A percentile compares a stretch with the other conserved stretches of the same genome.
Conservation (phyloP, 2,797 vertebrate species). For the Tarsius wallacei region DNA sequence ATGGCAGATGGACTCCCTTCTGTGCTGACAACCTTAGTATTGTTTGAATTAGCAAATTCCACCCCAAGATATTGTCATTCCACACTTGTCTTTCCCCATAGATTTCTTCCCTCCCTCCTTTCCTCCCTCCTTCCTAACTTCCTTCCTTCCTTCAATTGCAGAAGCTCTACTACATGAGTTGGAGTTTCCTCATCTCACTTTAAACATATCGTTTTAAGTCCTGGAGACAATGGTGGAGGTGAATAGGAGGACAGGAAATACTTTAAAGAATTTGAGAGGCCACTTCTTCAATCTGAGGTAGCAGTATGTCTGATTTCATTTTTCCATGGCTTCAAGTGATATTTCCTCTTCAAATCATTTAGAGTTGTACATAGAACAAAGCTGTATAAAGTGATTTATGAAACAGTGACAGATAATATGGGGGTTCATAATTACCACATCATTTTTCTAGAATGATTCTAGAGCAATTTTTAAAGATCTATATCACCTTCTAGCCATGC, state of each 20-base stretch:
- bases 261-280: conserved; percentile 71
- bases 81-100: conserved; percentile 41
- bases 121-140: neutral
- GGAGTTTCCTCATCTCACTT: conserved; percentile 76
- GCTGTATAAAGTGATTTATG: neutral
- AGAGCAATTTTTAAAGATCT: neutral
- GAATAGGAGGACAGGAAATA: conserved; percentile 51
- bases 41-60: conserved; percentile 33
- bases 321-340: conserved; percentile 64
- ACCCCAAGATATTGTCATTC: neutral
- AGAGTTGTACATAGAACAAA: neutral
- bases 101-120: neutral
- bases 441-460: conserved; percentile 54
- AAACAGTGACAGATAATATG: conserved; percentile 5
- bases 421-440: neutral
- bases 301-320: neutral
- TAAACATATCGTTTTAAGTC: conserved; percentile 61
- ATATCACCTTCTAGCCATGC: neutral
- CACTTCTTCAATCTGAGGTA: conserved; percentile 63
- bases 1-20: neutral
- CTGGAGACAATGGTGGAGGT: conserved; percentile 71
- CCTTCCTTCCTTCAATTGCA: conserved; percentile 27
- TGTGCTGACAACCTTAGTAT: neutral
- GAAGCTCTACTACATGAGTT: conserved; percentile 60
- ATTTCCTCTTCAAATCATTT: conserved; percentile 43